Base-by-base conservation (phyloP, 1,140 invertebrate genomes). In the Aleiodes sp. region DNA sequence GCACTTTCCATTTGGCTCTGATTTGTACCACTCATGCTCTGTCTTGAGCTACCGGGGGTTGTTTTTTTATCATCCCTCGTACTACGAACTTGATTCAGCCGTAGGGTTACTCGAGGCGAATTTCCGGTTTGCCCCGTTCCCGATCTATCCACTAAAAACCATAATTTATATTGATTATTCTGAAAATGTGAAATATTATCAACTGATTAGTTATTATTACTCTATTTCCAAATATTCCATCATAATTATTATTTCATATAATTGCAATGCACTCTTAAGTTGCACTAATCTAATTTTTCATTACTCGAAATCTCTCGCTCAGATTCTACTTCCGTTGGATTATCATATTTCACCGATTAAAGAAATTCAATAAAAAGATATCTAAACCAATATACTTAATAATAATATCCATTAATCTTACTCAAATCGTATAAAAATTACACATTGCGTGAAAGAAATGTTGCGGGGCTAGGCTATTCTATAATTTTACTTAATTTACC, bases 41-140 rank as follows among this genome's bases (percentile, higher is more conserved):
- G 56, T 29, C 56, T 29, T 29, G 26, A 59, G 56, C 56, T 6
- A 59, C 56, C 29, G 4, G 24, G n/a, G 4, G 56, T 8, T 26
- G 70, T 73, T 79, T 87, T 88, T 72, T 87, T 88, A 64, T 88
- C 87, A 88, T 88, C 87, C 84, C 87, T 87, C 65, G 83, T 57
- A 67, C 85, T 79, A 28, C 87, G 82, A 64, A 88, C 83, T 66
- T 88, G 87, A 75, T 89, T 88, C 68, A 90, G 85, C 73, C 89
- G 86, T 52, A 91, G 81, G 75, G 88, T 89, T 62, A 90, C 86
- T 66, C 89, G 82, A 29, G 89, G 88, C 65, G 88, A 89, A 69
- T 82, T 80, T 76, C 78, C 80, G 73, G 80, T 76, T 76, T 82
- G 80, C 71, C 80, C 80, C 60, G 76, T 79, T 79, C 77, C 82